A percentile compares a stretch with the other conserved stretches of the same genome.
Evolutionary conservation across 2,797 vertebrate genomes (phyloP).

Genomic region (Mormyrus hasselquistii): DNA sequence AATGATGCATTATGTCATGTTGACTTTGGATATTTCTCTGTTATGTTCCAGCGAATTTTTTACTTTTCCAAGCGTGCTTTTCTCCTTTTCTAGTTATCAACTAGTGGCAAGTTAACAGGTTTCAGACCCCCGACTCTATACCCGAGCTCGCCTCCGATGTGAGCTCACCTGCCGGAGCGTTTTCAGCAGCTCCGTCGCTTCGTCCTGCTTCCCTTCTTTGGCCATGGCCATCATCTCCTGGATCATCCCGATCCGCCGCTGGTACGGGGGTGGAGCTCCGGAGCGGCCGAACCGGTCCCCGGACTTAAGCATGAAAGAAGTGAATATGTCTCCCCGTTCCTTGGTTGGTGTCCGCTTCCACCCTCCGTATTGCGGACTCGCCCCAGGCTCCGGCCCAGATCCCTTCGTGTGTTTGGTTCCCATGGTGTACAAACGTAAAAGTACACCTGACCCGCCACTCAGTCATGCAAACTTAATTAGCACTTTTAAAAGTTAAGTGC

Average conservation of each 20-base stretch:
- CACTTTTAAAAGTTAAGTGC: neutral
- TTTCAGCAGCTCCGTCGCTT: slow-evolving; percentile 65
- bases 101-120: neutral
- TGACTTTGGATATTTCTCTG: neutral
- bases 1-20: neutral
- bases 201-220: slow-evolving; percentile 64
- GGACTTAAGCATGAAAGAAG: slow-evolving; percentile 61
- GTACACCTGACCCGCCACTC: neutral
- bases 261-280: slow-evolving; percentile 59
- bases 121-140: neutral
- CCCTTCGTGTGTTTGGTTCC: slow-evolving; percentile 68
- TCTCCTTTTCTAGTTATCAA: neutral
- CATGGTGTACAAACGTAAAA: slow-evolving; percentile 46
- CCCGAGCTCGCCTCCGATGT: neutral
- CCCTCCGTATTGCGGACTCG: slow-evolving; percentile 43
- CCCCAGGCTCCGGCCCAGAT: slow-evolving; percentile 43
- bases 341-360: slow-evolving; percentile 50
- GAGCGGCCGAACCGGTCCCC: slow-evolving; percentile 58
- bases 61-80: neutral
- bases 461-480: slow-evolving; percentile 17
- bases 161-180: slow-evolving; percentile 68
- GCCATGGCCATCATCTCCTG: slow-evolving; percentile 69
- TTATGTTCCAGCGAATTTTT: neutral
- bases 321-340: slow-evolving; percentile 59
- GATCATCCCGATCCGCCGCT: slow-evolving; percentile 65